These are phyloP conservation scores for Pavo muticus DNA, from an alignment of 2,113 vertebrate genomes.

Conservation along the genomic window DNA sequence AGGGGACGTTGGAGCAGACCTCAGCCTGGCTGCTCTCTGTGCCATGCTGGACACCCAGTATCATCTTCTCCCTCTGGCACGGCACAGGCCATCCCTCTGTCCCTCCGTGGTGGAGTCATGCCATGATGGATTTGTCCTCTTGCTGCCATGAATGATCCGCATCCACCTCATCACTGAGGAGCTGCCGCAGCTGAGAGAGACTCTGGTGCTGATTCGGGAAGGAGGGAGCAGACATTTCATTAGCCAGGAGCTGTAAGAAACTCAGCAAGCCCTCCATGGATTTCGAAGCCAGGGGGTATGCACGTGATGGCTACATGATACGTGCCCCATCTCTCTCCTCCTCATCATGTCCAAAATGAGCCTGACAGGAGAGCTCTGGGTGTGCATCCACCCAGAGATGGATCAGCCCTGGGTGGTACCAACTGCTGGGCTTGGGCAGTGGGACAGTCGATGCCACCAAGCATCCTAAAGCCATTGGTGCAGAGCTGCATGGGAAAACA, in stretches of 20 bases:
- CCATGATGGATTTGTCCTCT: fast-evolving
- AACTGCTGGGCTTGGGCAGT: neutral
- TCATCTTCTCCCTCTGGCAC: neutral
- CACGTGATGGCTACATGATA: neutral
- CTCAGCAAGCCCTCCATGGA: neutral
- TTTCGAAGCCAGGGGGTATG: neutral
- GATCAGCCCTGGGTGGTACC: neutral
- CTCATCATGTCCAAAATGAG: neutral
- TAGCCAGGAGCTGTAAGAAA: too few relatives aligned
- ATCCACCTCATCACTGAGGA: neutral
- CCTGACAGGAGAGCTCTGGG: neutral
- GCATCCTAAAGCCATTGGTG: neutral
- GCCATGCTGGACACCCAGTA: fast-evolving
- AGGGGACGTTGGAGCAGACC: neutral
- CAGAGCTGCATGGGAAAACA: fast-evolving
- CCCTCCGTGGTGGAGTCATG: neutral
- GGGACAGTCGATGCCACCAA: fast-evolving
- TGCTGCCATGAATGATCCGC: neutral
- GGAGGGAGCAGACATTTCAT: neutral
- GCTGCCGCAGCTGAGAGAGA: neutral
- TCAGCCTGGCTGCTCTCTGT: neutral
- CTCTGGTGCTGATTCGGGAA: neutral
- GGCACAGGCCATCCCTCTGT: neutral
- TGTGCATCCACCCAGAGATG: fast-evolving
- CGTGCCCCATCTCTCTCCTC: neutral